Conservation (phyloP, 1,140 invertebrate genomes). For the Heliconius hermathena region DNA sequence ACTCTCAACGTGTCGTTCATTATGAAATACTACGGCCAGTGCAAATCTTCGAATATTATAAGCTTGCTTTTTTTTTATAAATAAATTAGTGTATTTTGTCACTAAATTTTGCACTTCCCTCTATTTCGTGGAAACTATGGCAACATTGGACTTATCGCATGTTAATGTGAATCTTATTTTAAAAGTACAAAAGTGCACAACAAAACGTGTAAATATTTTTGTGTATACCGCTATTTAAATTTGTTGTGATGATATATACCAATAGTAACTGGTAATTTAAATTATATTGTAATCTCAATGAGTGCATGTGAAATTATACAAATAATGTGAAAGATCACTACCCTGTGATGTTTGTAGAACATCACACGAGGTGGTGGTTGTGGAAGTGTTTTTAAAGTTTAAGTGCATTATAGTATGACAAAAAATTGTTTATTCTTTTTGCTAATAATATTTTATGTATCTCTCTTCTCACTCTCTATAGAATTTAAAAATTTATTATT, state of each 20-base stretch:
- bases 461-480: constrained; percentile 78
- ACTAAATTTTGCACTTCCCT: neutral
- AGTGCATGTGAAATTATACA: constrained; percentile 62
- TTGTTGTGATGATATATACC: constrained; percentile 56
- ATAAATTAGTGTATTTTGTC: neutral
- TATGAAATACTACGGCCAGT: neutral
- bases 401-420: constrained; percentile 80
- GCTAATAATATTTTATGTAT: constrained; percentile 48
- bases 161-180: constrained; percentile 73
- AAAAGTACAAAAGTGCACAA: constrained; percentile 79
- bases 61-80: constrained; percentile 3
- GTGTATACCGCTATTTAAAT: constrained; percentile 68
- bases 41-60: constrained; percentile 8
- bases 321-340: constrained; percentile 58
- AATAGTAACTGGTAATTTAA: constrained; percentile 56
- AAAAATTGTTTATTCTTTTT: constrained; percentile 66
- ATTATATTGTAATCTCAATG: constrained; percentile 73
- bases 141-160: constrained; percentile 69
- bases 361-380: constrained; percentile 60
- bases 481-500: constrained; percentile 62
- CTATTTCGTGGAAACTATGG: constrained; percentile 22
- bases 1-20: constrained; percentile 1
- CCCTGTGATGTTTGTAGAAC: constrained; percentile 70
- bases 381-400: constrained; percentile 30
- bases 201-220: constrained; percentile 69